Evolutionary conservation across 2,888 invertebrate genomes (phyloP).

Genomic region (Leptopilina syphax): DNA sequence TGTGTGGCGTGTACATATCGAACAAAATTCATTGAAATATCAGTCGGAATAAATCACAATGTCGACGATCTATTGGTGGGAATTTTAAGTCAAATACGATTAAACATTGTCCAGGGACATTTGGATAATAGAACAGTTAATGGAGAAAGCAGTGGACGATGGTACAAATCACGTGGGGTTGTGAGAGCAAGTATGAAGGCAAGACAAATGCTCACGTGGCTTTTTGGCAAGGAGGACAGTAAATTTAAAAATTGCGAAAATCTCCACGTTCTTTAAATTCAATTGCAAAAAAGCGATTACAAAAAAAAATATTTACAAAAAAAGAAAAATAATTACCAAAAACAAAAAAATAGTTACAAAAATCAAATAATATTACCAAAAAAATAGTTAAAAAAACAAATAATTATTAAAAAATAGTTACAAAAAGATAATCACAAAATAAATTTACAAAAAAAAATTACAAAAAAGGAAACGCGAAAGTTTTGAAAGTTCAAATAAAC

Average conservation of each 20-base stretch:
- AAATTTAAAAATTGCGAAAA: conserved; percentile 96
- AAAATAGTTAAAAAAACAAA: not conserved
- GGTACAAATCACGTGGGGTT: conserved; percentile 91
- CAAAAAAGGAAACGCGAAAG: too few relatives aligned
- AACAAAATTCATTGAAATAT: conserved; percentile 96
- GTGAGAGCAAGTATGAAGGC: conserved; percentile 93
- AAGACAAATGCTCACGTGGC: conserved; percentile 93
- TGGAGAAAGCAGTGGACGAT: conserved; percentile 78
- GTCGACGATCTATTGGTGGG: conserved; percentile 97
- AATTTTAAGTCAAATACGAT: conserved; percentile 92
- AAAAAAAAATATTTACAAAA: not conserved
- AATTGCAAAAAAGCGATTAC: not conserved
- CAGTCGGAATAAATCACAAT: conserved; percentile 97
- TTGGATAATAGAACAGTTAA: conserved; percentile 73
- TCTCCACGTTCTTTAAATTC: conserved; percentile 87
- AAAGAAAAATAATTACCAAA: too few relatives aligned
- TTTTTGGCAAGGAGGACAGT: conserved; percentile 93
- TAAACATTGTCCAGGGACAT: conserved; percentile 84
- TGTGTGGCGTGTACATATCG: conserved; percentile 93
- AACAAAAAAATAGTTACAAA: too few relatives aligned
- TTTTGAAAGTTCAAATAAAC: too few relatives aligned
- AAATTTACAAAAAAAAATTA: too few relatives aligned
- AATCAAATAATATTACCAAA: too few relatives aligned
- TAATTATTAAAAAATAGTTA: not conserved
- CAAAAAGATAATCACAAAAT: too few relatives aligned